A percentile compares a stretch with the other conserved stretches of the same genome.
phyloP scores from a whole-genome alignment of 2,113 vertebrate species.

The Cricetomys ansorgei region DNA sequence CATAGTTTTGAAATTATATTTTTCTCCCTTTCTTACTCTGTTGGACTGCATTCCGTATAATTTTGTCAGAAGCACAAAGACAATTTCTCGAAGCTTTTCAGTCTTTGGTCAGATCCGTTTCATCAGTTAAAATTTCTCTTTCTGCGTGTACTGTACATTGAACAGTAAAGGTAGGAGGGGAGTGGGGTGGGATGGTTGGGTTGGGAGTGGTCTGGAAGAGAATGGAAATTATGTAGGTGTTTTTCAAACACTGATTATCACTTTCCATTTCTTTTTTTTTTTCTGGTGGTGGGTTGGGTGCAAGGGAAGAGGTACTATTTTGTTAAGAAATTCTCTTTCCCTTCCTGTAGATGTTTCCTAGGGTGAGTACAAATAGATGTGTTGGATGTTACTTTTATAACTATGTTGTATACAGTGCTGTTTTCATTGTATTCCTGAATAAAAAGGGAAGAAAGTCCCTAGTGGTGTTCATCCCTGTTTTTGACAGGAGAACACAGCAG shows the following conservation, averaged over 20 bases:
- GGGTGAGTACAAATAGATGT: constrained; percentile 56
- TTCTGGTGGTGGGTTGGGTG: constrained; percentile 28
- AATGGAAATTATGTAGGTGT: constrained; percentile 29
- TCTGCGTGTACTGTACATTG: constrained; percentile 25
- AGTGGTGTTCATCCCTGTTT: constrained; percentile 9
- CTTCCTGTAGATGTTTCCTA: constrained; percentile 39
- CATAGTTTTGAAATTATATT: constrained; percentile 7
- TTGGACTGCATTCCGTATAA: constrained; percentile 52
- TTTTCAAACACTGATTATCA: constrained; percentile 42
- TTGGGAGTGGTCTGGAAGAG: constrained; percentile 42
- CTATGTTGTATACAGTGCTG: constrained; percentile 57
- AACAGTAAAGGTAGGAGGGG: constrained; percentile 53
- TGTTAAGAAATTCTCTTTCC: constrained; percentile 49
- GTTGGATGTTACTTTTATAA: constrained; percentile 59
- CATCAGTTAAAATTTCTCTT: constrained; percentile 42
- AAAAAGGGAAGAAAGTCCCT: constrained; percentile 49
- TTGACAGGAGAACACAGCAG: neutral
- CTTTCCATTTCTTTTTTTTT: constrained; percentile 41
- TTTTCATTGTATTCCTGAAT: constrained; percentile 61
- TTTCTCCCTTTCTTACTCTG: constrained; percentile 16
- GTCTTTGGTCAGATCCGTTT: constrained; percentile 22
- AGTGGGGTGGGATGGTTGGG: neutral
- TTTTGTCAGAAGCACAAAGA: constrained; percentile 64
- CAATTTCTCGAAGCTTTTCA: constrained; percentile 46
- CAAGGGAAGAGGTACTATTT: constrained; percentile 45